Percentiles rank a stretch among this genome's conserved stretches.
Conservation (phyloP, 2,797 vertebrate genomes). For the Pipistrellus pipistrellus region DNA sequence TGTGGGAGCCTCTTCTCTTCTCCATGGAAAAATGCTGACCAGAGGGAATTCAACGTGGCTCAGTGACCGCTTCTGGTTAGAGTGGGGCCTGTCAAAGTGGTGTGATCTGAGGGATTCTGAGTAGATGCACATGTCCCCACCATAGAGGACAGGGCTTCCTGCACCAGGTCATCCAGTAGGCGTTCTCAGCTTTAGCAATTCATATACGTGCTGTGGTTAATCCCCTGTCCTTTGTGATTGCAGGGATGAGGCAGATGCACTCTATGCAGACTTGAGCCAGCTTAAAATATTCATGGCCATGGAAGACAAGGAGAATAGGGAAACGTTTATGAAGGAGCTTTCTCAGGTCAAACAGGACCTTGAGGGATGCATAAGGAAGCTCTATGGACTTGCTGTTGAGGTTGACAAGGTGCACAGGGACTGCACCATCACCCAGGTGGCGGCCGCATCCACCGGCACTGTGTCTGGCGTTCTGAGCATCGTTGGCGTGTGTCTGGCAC, state of each 20-base stretch:
- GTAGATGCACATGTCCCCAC: too few species aligned
- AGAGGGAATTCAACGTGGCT: too few species aligned
- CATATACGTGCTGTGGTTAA: too few species aligned
- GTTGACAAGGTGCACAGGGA: slow-evolving; percentile 48
- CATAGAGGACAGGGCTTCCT: too few species aligned
- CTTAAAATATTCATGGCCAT: accelerated
- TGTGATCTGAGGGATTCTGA: too few species aligned
- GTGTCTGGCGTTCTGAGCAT: slow-evolving; percentile 58
- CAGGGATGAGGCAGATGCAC: neutral
- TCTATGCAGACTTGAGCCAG: accelerated
- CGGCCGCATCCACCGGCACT: accelerated
- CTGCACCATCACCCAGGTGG: slow-evolving; percentile 23
- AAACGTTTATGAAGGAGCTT: neutral
- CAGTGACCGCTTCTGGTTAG: too few species aligned
- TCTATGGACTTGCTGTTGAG: neutral
- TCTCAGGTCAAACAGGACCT: neutral
- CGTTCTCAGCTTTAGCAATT: neutral
- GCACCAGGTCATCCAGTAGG: too few species aligned
- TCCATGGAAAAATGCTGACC: too few species aligned
- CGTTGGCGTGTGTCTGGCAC: slow-evolving; percentile 36
- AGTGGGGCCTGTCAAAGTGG: too few species aligned
- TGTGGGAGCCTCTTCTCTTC: too few species aligned
- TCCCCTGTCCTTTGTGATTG: neutral
- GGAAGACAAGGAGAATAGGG: accelerated
- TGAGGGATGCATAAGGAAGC: neutral